Evolutionary conservation across 2,113 vertebrate species (phyloP), one percentile per base, ranked within the genome.

Genomic region (Sorex fumeus): DNA sequence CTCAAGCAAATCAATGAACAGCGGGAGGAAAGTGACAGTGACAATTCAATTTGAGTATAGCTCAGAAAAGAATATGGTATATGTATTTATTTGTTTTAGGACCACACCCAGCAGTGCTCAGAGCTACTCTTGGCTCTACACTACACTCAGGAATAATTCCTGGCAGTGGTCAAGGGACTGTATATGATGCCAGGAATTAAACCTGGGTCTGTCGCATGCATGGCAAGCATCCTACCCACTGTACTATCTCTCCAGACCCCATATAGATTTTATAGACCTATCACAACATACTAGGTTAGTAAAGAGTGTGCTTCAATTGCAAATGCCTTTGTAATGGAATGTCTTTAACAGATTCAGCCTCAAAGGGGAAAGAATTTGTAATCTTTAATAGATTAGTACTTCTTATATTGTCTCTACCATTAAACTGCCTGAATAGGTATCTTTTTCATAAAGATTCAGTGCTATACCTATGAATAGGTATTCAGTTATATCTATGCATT

Each of bases 1-100:
- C n/a, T n/a, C n/a, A n/a, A n/a, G n/a, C n/a, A n/a, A n/a, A n/a
- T n/a, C n/a, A n/a, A n/a, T n/a, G n/a, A n/a, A n/a, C n/a, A n/a
- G n/a, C n/a, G n/a, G n/a, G n/a, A n/a, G n/a, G n/a, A n/a, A n/a
- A n/a, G n/a, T n/a, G n/a, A n/a, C n/a, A n/a, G n/a, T n/a, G n/a
- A n/a, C n/a, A 92, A 77, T 83, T 94, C 76, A 21, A 88, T 76
- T 89, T 93, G 36, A 15, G 21, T 95, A 6, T 9, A 32, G 36
- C 50, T 92, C 84, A 45, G 21, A 30, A 12, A 40, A 92, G 81
- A 90, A 27, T 66, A 60, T 60, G 18, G 18, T 21, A 60, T 23
- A 60, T 3, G 23, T 60, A 40, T 50, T 50, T 50, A 9, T 50
- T 50, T 50, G 47, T 50, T 50, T 50, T 10, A 13, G 47, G 13